phyloP scores from a whole-genome alignment of 2,888 invertebrate species.

The Ophion ellenae region DNA sequence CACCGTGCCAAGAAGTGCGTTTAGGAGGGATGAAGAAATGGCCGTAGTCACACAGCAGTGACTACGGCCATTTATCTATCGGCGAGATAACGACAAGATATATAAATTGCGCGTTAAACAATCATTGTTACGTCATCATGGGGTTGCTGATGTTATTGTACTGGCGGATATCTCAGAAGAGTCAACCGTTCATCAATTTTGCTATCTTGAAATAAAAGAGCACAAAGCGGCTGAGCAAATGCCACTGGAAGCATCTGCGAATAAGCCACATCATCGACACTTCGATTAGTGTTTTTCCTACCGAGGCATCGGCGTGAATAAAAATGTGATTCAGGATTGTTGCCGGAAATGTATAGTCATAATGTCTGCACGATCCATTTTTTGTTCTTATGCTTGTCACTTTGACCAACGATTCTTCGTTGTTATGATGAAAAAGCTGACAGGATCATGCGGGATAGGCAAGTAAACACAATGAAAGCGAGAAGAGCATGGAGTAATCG shows the following conservation, averaged over 20 bases:
- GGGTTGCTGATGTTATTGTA: background rate
- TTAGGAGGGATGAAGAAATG: background rate
- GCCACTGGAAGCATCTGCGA: background rate
- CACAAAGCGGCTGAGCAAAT: background rate
- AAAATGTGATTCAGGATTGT: background rate
- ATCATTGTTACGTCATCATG: conserved; percentile 35
- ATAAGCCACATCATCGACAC: background rate
- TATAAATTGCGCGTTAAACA: conserved; percentile 74
- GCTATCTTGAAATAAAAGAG: background rate
- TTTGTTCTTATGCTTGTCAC: background rate
- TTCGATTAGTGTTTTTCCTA: background rate
- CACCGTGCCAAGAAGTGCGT: conserved; percentile 14
- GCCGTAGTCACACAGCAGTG: no score
- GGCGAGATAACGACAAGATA: conserved; percentile 56
- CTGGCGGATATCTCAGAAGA: background rate
- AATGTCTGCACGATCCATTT: background rate
- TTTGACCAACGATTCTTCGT: background rate
- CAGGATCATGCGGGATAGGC: background rate
- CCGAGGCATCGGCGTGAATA: background rate
- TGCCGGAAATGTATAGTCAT: background rate
- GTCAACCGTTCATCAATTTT: conserved; percentile 5
- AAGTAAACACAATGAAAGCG: background rate
- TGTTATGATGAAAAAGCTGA: background rate
- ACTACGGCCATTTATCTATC: background rate
- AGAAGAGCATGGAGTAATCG: conserved; percentile 1